Evolutionary conservation across 2,797 vertebrate species (phyloP), one percentile per base, ranked within the genome.

Genomic region (Catharus ustulatus): DNA sequence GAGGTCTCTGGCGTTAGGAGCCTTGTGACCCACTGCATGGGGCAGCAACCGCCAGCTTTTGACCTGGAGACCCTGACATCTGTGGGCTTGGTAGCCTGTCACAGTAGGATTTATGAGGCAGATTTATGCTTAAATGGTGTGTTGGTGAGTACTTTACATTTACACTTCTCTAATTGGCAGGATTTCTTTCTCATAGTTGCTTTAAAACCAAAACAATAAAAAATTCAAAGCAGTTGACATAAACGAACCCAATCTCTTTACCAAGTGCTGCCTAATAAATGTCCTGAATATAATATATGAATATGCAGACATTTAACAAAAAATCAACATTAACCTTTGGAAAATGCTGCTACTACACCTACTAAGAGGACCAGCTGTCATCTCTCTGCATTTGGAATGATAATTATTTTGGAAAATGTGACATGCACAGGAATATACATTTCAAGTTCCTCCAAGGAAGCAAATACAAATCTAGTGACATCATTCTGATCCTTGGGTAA

Each of bases 41-140:
- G 79, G 83, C 55, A 92, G 69, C 67, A 84, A 83, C 62, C 0
- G 0, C 17, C 0, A 0, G 49, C 73, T 75, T 83, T 76, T 96
- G 84, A 96, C 89, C 87, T 57, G 30, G 43, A 92, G 91, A 96
- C 82, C 87, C 32, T 57, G 74, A 91, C 84, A 93, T 93, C 66
- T 88, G 89, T 57, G 90, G 87, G 24, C 19, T 59, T 76, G 18
- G 48, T 85, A 84, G 13, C 24, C 67, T 40, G 69, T 81, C 91
- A 92, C 26, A 34, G 34, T 26, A 75, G 42, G 21, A 29, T 91
- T 93, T 86, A 86, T 54, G 80, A 89, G 66, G 38, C 36, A 91
- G 55, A 94, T 96, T 96, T 97, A 93, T 90, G 51, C 22, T 73
- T 46, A 67, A 78, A 52, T 20, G 49, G 36, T 73, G 36, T 75